Percentiles rank a stretch among this genome's conserved stretches.
phyloP scores from a whole-genome alignment of 2,797 vertebrate species.

The Rallus crepitans region DNA sequence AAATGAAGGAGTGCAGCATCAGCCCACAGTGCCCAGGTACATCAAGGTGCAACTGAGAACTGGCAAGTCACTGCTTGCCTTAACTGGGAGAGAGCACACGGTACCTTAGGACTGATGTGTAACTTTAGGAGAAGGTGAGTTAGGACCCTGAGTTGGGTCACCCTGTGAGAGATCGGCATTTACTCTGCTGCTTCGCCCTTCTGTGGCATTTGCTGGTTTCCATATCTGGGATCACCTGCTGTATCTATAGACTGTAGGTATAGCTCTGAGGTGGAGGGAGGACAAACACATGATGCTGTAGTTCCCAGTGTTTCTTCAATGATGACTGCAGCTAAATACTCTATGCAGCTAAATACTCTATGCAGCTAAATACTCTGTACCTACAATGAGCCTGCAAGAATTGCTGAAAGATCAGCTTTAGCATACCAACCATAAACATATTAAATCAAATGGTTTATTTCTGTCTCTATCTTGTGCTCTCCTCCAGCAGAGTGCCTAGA shows the following conservation, averaged over 20 bases:
- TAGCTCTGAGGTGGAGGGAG: background rate
- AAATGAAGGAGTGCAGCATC: fast-evolving
- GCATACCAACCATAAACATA: background rate
- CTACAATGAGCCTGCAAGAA: background rate
- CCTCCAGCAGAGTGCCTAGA: background rate
- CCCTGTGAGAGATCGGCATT: background rate
- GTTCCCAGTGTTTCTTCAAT: background rate
- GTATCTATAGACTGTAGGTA: background rate
- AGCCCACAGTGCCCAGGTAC: background rate
- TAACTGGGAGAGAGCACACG: background rate
- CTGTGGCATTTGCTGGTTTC: background rate
- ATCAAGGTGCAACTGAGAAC: background rate
- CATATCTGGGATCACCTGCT: background rate
- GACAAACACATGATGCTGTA: background rate
- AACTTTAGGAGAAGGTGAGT: background rate
- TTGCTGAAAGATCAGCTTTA: background rate
- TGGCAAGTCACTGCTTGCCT: background rate
- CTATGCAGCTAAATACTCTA: too few relatives aligned
- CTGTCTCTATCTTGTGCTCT: background rate
- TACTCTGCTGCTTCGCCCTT: background rate
- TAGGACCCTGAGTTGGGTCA: background rate
- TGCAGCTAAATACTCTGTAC: background rate
- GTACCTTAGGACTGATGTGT: background rate
- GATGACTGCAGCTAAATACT: background rate
- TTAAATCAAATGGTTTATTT: background rate